Base-by-base conservation (phyloP, 2,113 vertebrate species). In the Mastomys natalensis region DNA sequence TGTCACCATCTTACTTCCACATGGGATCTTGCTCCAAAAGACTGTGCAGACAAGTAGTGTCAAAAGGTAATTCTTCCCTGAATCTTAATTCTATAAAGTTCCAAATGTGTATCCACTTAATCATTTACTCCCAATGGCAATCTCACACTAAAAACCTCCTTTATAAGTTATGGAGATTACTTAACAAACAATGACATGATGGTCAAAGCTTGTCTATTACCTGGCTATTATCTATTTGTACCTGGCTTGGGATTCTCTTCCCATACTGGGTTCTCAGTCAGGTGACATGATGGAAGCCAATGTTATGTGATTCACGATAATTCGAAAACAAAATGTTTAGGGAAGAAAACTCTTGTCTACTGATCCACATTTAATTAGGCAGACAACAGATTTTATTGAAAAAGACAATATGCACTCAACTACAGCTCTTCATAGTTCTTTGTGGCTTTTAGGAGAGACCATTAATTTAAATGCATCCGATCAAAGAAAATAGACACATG, bases 401-500 rank as follows among this genome's bases (percentile, higher is more conserved):
- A 64, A 82, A 80, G 87, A 94, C 81, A 87, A 17, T 66, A 16
- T 68, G 77, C 73, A 81, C 87, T 96, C 76, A 72, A 12, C 43
- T 8, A 85, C n/a, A 55, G 62, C 45, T 40, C 45, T 90, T 31
- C 24, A 11, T 2, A 43, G 45, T 72, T 80, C 80, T 82, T 89
- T 19, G 19, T 37, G 37, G 45, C 37, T 34, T n/a, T 76, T 55
- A 89, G 68, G 77, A n/a, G 88, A 43, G 87, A n/a, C 1, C 31
- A 34, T 91, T 96, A 24, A 82, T 81, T 93, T 94, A 72, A 81
- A 81, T 45, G 60, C 86, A 37, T 72, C 86, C 24, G 34, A 31
- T 78, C 34, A 89, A 87, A 93, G 43, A 90, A 94, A 91, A 94
- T 21, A 97, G 45, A 74, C 43, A 29, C 64, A 31, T 48, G 17